Evolutionary conservation across 1,140 invertebrate genomes (phyloP).

Genomic region (Drosophila mauritiana): DNA sequence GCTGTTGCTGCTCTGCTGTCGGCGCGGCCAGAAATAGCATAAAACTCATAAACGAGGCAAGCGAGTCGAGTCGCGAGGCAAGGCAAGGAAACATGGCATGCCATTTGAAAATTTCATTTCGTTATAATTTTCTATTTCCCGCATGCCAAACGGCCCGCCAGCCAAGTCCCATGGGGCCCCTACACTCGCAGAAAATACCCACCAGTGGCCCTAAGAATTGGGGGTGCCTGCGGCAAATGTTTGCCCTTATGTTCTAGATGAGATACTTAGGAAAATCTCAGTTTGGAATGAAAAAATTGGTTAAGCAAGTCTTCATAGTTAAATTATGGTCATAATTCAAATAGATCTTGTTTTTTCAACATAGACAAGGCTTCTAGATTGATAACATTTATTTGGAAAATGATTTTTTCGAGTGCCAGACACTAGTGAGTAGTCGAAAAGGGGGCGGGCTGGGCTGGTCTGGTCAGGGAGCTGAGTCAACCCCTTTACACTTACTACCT

Average conservation of each 20-base stretch:
- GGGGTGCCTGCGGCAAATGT: background rate
- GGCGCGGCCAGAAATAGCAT: slow-evolving; percentile 78
- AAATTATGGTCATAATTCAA: too few species aligned
- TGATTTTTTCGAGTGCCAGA: slow-evolving; percentile 9
- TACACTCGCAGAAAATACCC: slow-evolving; percentile 34
- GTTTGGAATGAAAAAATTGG: too few species aligned
- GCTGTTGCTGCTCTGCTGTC: slow-evolving; percentile 50
- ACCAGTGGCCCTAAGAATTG: background rate
- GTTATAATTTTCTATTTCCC: slow-evolving; percentile 81
- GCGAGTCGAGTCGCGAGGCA: slow-evolving; percentile 46
- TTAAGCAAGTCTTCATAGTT: too few species aligned
- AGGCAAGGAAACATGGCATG: slow-evolving; percentile 73
- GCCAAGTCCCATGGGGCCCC: slow-evolving; percentile 54
- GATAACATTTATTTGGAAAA: background rate
- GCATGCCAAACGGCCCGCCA: slow-evolving; percentile 78
- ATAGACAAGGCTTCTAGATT: too few species aligned
- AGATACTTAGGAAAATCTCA: background rate
- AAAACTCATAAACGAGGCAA: slow-evolving; percentile 76
- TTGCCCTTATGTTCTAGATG: slow-evolving; percentile 8
- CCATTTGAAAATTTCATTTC: slow-evolving; percentile 82
- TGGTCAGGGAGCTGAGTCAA: slow-evolving; percentile 21
- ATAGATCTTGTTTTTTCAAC: too few species aligned
- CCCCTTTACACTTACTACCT: slow-evolving; percentile 50
- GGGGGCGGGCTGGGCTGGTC: slow-evolving; percentile 10
- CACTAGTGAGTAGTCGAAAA: background rate